Conservation (phyloP, 2,888 invertebrate genomes). For the Pherbina coryleti region DNA sequence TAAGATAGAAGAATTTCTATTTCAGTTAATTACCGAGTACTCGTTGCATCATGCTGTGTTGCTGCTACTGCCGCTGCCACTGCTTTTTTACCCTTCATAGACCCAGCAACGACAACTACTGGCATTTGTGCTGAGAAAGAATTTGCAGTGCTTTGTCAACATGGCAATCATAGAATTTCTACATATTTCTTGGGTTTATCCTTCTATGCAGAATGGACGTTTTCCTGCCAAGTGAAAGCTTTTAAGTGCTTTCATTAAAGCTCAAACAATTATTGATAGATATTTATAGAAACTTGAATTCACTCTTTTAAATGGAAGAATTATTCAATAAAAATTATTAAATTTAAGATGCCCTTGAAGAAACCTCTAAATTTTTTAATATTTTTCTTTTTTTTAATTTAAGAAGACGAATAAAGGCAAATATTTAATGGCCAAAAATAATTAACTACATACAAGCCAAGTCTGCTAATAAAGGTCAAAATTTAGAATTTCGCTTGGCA, state of each 20-base stretch:
- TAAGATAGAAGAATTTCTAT: background rate
- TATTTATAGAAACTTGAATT: no score
- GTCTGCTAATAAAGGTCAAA: background rate
- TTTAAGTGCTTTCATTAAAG: background rate
- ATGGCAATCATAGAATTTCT: constrained; percentile 7
- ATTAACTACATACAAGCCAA: background rate
- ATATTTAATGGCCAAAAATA: background rate
- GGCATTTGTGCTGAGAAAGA: background rate
- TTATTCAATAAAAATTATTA: no score
- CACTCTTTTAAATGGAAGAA: no score
- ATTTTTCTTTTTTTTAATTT: no score
- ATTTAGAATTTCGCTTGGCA: background rate
- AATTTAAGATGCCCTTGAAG: no score
- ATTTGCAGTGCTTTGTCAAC: constrained; percentile 20
- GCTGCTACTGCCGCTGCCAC: no score
- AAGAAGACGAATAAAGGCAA: no score
- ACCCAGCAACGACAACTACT: background rate
- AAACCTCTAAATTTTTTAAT: no score
- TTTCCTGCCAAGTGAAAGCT: background rate
- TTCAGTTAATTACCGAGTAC: background rate
- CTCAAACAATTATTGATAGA: no score
- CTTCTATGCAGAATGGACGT: no score
- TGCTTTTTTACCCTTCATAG: no score
- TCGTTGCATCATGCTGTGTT: no score
- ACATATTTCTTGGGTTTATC: background rate